Evolutionary conservation across 2,797 vertebrate species (phyloP).

Genomic region (Melanotaenia parkinsoni): DNA sequence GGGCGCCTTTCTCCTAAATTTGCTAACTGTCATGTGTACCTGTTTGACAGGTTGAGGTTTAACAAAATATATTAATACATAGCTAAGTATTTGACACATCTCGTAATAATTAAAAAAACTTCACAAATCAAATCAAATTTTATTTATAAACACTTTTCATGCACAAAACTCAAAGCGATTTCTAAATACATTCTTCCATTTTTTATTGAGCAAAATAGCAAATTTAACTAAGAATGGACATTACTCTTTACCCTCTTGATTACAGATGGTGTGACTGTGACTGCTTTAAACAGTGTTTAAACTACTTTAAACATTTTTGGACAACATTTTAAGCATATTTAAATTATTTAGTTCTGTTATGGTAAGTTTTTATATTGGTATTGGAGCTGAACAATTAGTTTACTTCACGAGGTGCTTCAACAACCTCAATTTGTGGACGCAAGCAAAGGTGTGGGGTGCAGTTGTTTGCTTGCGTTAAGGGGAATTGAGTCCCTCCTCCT

Average conservation of each 20-base stretch:
- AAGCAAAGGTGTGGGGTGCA: not conserved
- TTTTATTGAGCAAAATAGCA: not conserved
- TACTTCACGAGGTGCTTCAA: not conserved
- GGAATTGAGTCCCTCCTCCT: conserved; percentile 2
- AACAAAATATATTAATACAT: not conserved
- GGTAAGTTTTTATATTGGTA: not conserved
- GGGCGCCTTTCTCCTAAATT: conserved; percentile 36
- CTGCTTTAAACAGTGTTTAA: too few relatives aligned
- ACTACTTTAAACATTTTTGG: not conserved
- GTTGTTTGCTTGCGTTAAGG: not conserved
- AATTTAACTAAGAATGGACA: not conserved
- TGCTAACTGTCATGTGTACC: not conserved
- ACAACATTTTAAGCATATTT: not conserved
- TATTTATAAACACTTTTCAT: too few relatives aligned
- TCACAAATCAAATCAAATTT: too few relatives aligned
- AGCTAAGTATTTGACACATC: not conserved
- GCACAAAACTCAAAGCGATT: too few relatives aligned
- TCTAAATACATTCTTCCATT: too few relatives aligned
- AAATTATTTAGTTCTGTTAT: not conserved
- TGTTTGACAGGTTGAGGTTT: not conserved
- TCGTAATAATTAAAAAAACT: not conserved
- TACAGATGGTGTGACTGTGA: too few relatives aligned
- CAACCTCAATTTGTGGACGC: not conserved
- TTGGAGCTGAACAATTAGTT: not conserved
- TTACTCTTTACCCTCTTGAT: too few relatives aligned